phyloP scores from a whole-genome alignment of 2,797 vertebrate genomes.

The Huso huso region DNA sequence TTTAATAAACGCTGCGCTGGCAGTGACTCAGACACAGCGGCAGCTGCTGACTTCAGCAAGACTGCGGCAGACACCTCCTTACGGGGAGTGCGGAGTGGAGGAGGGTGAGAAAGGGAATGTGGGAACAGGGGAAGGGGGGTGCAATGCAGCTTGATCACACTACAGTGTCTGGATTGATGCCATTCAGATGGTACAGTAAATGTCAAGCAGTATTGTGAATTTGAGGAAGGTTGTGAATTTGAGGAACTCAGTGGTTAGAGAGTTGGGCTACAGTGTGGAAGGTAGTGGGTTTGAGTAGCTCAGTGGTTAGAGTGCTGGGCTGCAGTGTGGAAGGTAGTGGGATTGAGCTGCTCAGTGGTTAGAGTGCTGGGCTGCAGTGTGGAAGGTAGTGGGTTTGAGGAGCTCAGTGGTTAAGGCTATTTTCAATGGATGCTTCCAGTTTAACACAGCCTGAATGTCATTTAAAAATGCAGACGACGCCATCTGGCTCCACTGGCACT shows the following conservation, averaged over 20 bases:
- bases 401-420: too few relatives aligned
- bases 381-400: too few relatives aligned
- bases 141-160: background rate
- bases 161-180: background rate
- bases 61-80: background rate
- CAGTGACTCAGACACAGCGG: background rate
- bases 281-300: too few relatives aligned
- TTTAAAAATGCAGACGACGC: too few relatives aligned
- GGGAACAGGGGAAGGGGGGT: background rate
- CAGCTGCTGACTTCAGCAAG: background rate
- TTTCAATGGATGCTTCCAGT: too few relatives aligned
- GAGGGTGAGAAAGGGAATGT: background rate
- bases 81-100: too few relatives aligned
- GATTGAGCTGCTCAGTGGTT: too few relatives aligned
- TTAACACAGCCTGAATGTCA: too few relatives aligned
- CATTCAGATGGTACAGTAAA: background rate
- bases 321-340: too few relatives aligned
- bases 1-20: background rate
- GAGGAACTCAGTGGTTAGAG: background rate
- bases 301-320: too few relatives aligned
- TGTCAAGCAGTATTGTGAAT: background rate
- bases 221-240: background rate
- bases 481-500: too few relatives aligned
- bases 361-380: too few relatives aligned
- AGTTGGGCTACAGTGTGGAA: background rate